phyloP scores from a whole-genome alignment of 2,888 invertebrate genomes.

The Sthenelais limicola region DNA sequence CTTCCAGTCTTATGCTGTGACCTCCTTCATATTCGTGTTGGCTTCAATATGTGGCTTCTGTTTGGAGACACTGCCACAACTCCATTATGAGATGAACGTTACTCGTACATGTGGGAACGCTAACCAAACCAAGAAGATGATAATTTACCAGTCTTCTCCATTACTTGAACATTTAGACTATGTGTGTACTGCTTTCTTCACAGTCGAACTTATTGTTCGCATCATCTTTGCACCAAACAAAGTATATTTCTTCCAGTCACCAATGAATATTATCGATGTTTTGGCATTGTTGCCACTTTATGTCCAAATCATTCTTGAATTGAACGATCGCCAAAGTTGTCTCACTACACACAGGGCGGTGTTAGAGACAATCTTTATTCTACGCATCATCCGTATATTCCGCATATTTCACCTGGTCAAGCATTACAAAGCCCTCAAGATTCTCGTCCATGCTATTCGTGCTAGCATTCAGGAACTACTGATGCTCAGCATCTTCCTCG shows the following conservation, averaged over 20 bases:
- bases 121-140: constrained; percentile 20
- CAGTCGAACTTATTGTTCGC: constrained; percentile 66
- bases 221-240: constrained; percentile 66
- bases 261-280: constrained; percentile 70
- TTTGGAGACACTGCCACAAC: constrained; percentile 65
- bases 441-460: constrained; percentile 72
- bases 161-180: constrained; percentile 64
- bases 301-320: constrained; percentile 66
- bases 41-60: constrained; percentile 69
- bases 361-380: constrained; percentile 72
- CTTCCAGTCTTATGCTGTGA: constrained; percentile 66
- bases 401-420: constrained; percentile 74
- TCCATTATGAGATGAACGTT: constrained; percentile 52
- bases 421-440: constrained; percentile 72
- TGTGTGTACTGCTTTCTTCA: constrained; percentile 69
- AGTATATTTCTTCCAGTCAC: constrained; percentile 60
- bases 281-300: constrained; percentile 69
- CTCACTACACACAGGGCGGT: constrained; percentile 66
- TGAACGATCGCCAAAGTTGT: constrained; percentile 62
- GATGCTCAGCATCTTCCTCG: constrained; percentile 69
- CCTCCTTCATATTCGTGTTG: constrained; percentile 68
- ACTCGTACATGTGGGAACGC: constrained; percentile 42
- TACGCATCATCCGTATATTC: constrained; percentile 73
- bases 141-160: constrained; percentile 30
- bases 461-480: constrained; percentile 72